Conservation (phyloP, 2,113 vertebrate genomes). For the Crocuta crocuta region DNA sequence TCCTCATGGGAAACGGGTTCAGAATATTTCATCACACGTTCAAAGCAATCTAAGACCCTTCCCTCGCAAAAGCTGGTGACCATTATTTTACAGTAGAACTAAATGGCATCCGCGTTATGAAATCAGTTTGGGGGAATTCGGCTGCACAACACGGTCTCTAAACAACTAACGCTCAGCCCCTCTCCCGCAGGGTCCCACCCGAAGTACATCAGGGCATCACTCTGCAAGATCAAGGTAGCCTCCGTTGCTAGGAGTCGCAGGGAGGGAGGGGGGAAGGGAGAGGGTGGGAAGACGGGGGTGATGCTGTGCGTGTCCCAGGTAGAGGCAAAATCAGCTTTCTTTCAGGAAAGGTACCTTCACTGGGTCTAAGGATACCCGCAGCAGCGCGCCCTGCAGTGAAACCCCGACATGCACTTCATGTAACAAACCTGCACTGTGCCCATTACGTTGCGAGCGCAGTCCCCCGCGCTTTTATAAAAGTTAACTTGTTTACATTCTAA, state of each 20-base stretch:
- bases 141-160: neutral
- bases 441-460: accelerated
- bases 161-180: neutral
- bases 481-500: neutral
- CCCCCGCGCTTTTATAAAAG: neutral
- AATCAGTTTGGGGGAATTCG: neutral
- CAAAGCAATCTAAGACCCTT: neutral
- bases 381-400: neutral
- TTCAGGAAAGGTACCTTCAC: neutral
- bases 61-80: neutral
- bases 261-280: neutral
- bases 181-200: neutral
- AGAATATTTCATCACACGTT: neutral
- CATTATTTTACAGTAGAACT: neutral
- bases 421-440: accelerated
- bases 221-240: neutral
- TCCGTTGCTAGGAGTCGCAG: neutral
- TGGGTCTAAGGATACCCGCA: accelerated
- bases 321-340: neutral
- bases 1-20: too few relatives aligned
- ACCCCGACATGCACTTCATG: accelerated
- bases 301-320: neutral
- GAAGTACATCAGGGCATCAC: accelerated
- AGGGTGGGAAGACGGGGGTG: neutral
- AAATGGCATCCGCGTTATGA: accelerated